Percentiles rank a stretch among this genome's conserved stretches.
Evolutionary conservation across 2,888 invertebrate species (phyloP).

Genomic region (Buathra laborator): DNA sequence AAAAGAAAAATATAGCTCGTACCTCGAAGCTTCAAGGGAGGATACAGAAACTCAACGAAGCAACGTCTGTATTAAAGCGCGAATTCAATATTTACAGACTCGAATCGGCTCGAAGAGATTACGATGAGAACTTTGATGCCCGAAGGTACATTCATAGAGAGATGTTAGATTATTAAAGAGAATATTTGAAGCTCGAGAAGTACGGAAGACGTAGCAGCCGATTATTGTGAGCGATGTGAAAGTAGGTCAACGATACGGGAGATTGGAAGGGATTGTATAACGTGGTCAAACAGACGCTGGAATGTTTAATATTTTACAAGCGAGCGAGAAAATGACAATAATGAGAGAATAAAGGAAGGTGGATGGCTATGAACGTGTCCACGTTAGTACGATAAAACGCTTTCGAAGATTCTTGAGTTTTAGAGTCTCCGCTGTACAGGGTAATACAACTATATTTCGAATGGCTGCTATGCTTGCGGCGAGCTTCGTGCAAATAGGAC

Average conservation of each 20-base stretch:
- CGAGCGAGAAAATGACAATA: slow-evolving; percentile 49
- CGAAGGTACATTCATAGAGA: neutral
- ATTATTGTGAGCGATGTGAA: slow-evolving; percentile 40
- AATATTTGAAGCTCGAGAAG: slow-evolving; percentile 16
- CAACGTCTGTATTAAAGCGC: neutral
- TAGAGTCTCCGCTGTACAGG: neutral
- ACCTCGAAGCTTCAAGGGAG: neutral
- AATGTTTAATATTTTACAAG: slow-evolving; percentile 63
- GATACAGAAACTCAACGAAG: neutral
- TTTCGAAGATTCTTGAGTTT: neutral
- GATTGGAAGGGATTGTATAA: slow-evolving; percentile 53
- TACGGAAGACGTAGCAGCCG: neutral
- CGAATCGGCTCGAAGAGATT: neutral
- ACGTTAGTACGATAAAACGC: slow-evolving; percentile 60
- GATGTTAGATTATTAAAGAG: slow-evolving; percentile 29
- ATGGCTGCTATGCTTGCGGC: slow-evolving; percentile 25
- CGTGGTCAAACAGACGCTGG: slow-evolving; percentile 36
- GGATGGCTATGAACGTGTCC: slow-evolving; percentile 48
- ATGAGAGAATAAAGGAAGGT: slow-evolving; percentile 26
- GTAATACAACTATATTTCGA: slow-evolving; percentile 18
- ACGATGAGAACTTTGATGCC: neutral
- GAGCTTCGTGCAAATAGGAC: slow-evolving; percentile 38
- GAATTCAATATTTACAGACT: neutral
- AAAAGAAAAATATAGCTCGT: neutral
- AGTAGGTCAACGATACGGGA: slow-evolving; percentile 57